Conservation (phyloP, 1,140 invertebrate species). For the Agrypnia vestita region DNA sequence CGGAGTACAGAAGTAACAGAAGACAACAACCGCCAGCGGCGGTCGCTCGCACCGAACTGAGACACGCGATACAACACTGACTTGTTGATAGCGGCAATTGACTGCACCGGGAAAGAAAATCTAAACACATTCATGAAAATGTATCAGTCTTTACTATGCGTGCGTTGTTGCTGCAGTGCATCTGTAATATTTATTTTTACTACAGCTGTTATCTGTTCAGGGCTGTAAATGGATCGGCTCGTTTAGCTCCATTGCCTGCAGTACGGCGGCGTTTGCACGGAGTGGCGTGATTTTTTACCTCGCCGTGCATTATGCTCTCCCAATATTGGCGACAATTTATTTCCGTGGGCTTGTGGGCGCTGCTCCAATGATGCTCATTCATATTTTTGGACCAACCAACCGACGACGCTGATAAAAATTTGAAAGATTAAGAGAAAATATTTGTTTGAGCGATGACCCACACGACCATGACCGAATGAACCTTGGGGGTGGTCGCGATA, state of each 20-base stretch:
- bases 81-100: slow-evolving; percentile 22
- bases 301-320: neutral
- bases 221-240: neutral
- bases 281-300: slow-evolving; percentile 12
- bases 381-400: too few species aligned
- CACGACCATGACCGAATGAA: too few species aligned
- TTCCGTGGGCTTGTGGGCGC: too few species aligned
- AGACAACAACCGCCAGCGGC: slow-evolving; percentile 35
- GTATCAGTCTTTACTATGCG: neutral
- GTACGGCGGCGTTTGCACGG: slow-evolving; percentile 6
- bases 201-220: neutral
- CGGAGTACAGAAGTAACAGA: neutral
- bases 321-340: slow-evolving; percentile 4
- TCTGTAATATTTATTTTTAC: neutral
- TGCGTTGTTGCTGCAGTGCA: neutral
- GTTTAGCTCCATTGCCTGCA: slow-evolving; percentile 1
- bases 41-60: slow-evolving; percentile 36
- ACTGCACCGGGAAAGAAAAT: neutral
- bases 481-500: too few species aligned
- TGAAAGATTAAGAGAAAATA: too few species aligned
- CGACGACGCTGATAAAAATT: too few species aligned
- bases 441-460: too few species aligned
- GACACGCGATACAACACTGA: neutral
- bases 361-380: too few species aligned
- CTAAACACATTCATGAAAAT: neutral